Evolutionary conservation across 1,140 invertebrate species (phyloP), one percentile per base, ranked within the genome.

Genomic region (Asbolus verrucosus): DNA sequence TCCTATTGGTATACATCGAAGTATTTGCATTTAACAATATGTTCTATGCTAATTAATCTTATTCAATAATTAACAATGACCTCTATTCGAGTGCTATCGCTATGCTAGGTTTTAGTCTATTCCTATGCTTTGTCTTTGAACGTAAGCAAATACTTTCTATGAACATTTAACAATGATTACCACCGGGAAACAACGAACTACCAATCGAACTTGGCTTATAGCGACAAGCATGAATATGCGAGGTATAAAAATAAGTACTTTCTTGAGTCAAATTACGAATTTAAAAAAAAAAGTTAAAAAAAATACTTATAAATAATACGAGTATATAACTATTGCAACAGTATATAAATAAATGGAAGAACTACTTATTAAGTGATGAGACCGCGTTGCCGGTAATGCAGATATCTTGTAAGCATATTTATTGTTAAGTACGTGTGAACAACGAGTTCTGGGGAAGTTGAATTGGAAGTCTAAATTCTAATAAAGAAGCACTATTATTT

Each of bases 21-120:
- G 36, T 65, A 39, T 65, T 65, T 65, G 38, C 43, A 65, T 69
- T 72, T 76, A 75, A 75, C 66, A 75, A 73, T 72, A 70, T 69
- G 19, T 36, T 76, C 67, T 73, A 75, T 69, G 18, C 70, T 76
- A 74, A 33, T 39, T 43, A 71, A 46, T 65, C 78, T 79, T 80
- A 79, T 71, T 73, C 74, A 80, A 76, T 80, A 80, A 78, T 78
- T 79, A 80, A 80, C 79, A 80, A 80, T 77, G 73, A 80, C 75
- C 74, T 76, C 74, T 77, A 75, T 75, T 75, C 70, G 60, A 70
- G 71, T 72, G 72, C 73, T 73, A 72, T 72, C 73, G 74, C 74
- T 76, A 72, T 71, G 11, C 41, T 24, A 54, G 46, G 15, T 38
- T 38, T 60, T 62, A 36, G 13, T 62, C 31, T 62, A 62, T 13